Percentiles rank a stretch among this genome's conserved stretches.
phyloP scores from a whole-genome alignment of 1,140 invertebrate species.

The Cydia fagiglandana region DNA sequence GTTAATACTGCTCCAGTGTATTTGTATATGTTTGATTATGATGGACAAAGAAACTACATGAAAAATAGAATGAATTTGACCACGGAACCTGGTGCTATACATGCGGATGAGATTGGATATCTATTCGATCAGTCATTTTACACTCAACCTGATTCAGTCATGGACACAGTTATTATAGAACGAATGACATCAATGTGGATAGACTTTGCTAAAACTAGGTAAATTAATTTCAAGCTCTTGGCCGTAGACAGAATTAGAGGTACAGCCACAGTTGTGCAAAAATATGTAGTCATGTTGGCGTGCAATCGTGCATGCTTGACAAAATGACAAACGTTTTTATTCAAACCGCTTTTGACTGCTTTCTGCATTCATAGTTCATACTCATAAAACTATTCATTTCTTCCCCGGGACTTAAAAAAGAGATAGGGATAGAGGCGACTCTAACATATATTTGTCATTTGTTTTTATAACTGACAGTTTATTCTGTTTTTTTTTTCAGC shows the following conservation, averaged over 20 bases:
- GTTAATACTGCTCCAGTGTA: slow-evolving; percentile 8
- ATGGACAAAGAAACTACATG: slow-evolving; percentile 6
- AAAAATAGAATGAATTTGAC: slow-evolving; percentile 22
- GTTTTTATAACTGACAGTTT: not conserved
- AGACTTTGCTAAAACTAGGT: slow-evolving; percentile 19
- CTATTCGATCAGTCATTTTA: slow-evolving; percentile 5
- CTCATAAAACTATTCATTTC: no score
- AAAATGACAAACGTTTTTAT: no score
- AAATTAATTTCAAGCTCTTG: not conserved
- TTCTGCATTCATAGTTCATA: no score
- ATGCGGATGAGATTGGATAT: slow-evolving; percentile 16
- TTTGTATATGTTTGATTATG: slow-evolving; percentile 28
- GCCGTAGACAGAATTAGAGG: no score
- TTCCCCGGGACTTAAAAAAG: no score
- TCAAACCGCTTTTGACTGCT: no score
- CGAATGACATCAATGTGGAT: slow-evolving; percentile 21
- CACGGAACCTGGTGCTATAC: not conserved
- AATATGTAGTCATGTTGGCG: no score
- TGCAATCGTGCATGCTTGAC: no score
- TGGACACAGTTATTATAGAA: slow-evolving; percentile 7
- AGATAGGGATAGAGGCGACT: no score
- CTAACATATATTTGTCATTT: no score
- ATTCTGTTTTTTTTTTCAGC: not conserved
- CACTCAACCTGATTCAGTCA: not conserved
- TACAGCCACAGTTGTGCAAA: no score